phyloP scores from a whole-genome alignment of 2,113 vertebrate genomes.

The Platichthys flesus region DNA sequence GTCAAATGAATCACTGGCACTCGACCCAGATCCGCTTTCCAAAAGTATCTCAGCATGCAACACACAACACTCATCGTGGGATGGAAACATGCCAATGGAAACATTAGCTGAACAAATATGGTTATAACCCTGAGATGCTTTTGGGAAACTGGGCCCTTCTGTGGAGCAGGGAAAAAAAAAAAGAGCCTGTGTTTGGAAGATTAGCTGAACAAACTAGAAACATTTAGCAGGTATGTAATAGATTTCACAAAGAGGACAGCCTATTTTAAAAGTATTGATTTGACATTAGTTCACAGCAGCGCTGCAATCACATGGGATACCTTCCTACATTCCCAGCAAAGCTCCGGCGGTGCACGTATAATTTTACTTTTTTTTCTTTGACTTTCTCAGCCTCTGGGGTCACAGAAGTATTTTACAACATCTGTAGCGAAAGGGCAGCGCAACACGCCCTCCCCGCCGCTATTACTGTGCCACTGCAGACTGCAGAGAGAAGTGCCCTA shows the following conservation, averaged over 20 bases:
- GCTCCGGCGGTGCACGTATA: conserved; percentile 16
- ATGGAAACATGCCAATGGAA: conserved; percentile 69
- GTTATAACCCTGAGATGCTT: conserved; percentile 59
- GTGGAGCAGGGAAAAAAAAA: neutral
- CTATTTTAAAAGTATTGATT: conserved; percentile 60
- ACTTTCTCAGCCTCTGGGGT: conserved; percentile 44
- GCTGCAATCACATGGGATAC: conserved; percentile 17
- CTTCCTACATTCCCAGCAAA: conserved; percentile 29
- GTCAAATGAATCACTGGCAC: conserved; percentile 61
- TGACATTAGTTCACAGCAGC: conserved; percentile 48
- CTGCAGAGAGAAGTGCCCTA: conserved; percentile 21
- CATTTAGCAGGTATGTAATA: conserved; percentile 37
- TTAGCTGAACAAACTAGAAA: conserved; percentile 32
- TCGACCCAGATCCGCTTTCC: conserved; percentile 56
- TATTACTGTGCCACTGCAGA: conserved; percentile 26
- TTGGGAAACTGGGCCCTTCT: conserved; percentile 34
- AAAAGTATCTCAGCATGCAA: conserved; percentile 62
- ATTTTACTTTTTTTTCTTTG: conserved; percentile 28
- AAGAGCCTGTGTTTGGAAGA: conserved; percentile 13
- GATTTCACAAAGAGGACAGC: conserved; percentile 44
- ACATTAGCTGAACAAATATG: conserved; percentile 73
- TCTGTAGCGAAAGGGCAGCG: conserved; percentile 36
- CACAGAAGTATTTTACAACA: conserved; percentile 43
- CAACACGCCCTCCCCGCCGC: conserved; percentile 7
- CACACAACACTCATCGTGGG: conserved; percentile 53